phyloP scores from a whole-genome alignment of 2,797 vertebrate species.

The Toxotes lorentzi region DNA sequence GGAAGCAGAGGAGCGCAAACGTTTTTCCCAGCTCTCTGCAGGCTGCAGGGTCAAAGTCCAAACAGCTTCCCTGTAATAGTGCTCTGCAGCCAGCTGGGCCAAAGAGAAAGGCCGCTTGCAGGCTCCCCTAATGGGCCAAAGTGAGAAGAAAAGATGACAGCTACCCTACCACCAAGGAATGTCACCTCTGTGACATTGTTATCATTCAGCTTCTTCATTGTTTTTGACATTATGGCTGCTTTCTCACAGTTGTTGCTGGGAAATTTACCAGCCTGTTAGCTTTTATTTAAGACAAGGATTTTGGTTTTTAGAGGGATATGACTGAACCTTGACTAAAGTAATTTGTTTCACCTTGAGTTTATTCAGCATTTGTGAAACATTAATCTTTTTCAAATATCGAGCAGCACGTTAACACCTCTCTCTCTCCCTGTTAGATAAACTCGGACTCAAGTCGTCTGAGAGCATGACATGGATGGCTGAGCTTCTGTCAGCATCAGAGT shows the following conservation, averaged over 20 bases:
- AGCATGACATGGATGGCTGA: conserved; percentile 12
- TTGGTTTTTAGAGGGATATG: not conserved
- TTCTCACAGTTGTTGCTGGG: conserved; percentile 22
- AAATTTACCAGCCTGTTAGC: not conserved
- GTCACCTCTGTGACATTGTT: conserved; percentile 64
- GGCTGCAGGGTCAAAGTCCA: conserved; percentile 74
- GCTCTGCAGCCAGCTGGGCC: conserved; percentile 60
- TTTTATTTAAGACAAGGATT: conserved; percentile 1
- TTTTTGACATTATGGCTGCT: conserved; percentile 18
- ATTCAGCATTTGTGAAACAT: not conserved
- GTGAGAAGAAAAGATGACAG: conserved; percentile 56
- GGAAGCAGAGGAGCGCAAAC: conserved; percentile 53
- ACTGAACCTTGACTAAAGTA: not conserved
- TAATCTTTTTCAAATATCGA: not conserved
- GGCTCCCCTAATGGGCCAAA: conserved; percentile 55
- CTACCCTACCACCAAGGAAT: conserved; percentile 58
- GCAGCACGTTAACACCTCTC: not conserved
- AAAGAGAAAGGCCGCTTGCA: conserved; percentile 46
- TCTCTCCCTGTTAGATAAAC: not conserved
- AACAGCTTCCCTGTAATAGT: conserved; percentile 69
- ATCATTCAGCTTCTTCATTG: conserved; percentile 38
- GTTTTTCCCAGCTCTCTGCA: conserved; percentile 62
- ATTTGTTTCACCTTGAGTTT: not conserved
- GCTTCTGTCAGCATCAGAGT: conserved; percentile 20
- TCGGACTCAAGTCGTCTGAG: not conserved